phyloP scores from a whole-genome alignment of 2,797 vertebrate genomes.

The Tapirus indicus region DNA sequence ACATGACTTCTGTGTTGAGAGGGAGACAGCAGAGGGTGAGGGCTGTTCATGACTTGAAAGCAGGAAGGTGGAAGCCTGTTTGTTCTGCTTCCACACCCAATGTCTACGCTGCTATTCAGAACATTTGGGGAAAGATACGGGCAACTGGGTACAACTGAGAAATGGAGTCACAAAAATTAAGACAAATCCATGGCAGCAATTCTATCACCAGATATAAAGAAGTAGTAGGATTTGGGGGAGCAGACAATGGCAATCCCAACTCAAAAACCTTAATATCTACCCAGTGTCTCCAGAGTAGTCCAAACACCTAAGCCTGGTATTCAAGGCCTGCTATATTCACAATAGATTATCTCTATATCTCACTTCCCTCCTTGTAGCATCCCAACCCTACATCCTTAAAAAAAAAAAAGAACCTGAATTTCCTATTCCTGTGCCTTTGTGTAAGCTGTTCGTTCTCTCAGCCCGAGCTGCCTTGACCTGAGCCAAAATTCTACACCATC shows the following conservation, averaged over 20 bases:
- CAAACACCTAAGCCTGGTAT: not conserved
- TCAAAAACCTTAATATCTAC: not conserved
- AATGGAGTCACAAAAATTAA: not conserved
- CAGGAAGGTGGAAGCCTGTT: not conserved
- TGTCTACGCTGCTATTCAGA: not conserved
- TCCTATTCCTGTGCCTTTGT: not conserved
- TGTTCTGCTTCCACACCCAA: not conserved
- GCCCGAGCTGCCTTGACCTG: not conserved
- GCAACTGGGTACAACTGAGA: not conserved
- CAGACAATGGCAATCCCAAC: not conserved
- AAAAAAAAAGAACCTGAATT: not conserved
- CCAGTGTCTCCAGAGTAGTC: not conserved
- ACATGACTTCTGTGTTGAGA: not conserved
- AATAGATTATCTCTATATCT: not conserved
- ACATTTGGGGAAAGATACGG: not conserved
- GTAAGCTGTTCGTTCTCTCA: not conserved
- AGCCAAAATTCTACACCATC: not conserved
- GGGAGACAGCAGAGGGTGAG: not conserved
- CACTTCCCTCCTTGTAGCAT: not conserved
- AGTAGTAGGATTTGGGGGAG: not conserved
- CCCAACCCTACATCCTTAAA: not conserved
- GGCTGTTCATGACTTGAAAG: not conserved
- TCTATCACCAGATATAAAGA: not conserved
- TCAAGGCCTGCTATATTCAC: not conserved
- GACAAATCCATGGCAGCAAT: not conserved